Base-by-base conservation (phyloP, 2,888 invertebrate genomes). In the Melikaiella ostensackeni region DNA sequence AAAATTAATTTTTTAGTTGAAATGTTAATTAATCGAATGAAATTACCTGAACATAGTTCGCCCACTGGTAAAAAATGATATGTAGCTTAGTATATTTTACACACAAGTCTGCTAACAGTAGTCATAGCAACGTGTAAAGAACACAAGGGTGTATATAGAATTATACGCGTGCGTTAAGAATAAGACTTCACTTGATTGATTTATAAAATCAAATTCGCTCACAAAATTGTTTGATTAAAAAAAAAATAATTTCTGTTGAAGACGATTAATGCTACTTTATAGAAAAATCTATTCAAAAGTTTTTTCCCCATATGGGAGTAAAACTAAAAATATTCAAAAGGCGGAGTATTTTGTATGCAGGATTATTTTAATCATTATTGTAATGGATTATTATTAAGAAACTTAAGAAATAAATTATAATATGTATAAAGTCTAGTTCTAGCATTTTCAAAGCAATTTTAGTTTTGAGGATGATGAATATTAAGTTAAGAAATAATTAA, bases 101-200 rank as follows among this genome's bases (percentile, higher is more conserved):
- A 79, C 30, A 81, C 77, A 79, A 82, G 61, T 79, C 59, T 66
- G 62, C 74, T 66, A 80, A 81, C 73, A 78, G 87, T 87, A 81
- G 81, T 86, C 85, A 86, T 87, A 85, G 85, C 84, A 83, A 87
- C 87, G 76, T 83, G 84, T 85, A 86, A 86, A 83, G 83, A 87
- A 84, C 87, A 86, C 81, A 83, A 70, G 50, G 21, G 50, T 50
- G 33, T 70, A 46, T 38, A 66, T 9, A 50, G n/a, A 70, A 70
- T 50, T 70, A 66, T 70, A 70, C 70, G 70, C 70, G 46, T 70
- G 70, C 70, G 70, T 70, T 21, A 50, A 30, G 19, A 55, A 70
- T 46, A 27, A 70, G 8, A 70, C 50, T 30, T 24, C 30, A 59
- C 46, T 70, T n/a, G 50, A 70, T 70, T 70, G 70, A 70, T 70